Conservation (phyloP, 2,797 vertebrate genomes). For the Luscinia luscinia region DNA sequence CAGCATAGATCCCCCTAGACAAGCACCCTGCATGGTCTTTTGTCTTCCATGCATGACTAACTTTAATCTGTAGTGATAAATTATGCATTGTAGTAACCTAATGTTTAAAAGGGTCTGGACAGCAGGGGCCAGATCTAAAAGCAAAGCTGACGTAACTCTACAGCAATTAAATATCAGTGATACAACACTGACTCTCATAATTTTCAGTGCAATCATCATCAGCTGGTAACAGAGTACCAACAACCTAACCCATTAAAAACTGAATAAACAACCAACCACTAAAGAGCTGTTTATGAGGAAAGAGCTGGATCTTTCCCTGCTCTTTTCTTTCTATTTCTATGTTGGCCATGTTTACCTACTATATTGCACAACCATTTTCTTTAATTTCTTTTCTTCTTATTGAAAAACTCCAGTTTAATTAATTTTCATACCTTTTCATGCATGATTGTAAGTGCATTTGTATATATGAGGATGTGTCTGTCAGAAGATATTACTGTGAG, state of each 20-base stretch:
- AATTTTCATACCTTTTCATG: background rate
- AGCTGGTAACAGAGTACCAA: background rate
- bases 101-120: slow-evolving; percentile 2
- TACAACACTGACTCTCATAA: background rate
- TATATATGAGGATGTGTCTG: background rate
- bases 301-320: background rate
- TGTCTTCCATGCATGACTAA: background rate
- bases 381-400: background rate
- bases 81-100: background rate
- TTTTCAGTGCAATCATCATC: background rate
- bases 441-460: background rate
- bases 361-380: background rate
- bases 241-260: background rate
- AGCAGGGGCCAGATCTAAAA: background rate
- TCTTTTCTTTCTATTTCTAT: background rate
- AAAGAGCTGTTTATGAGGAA: background rate
- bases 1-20: background rate
- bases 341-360: background rate
- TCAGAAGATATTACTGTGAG: slow-evolving; percentile 30
- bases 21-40: background rate
- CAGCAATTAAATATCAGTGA: background rate
- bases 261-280: background rate
- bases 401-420: slow-evolving; percentile 11
- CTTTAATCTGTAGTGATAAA: slow-evolving; percentile 33
- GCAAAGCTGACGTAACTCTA: background rate